A percentile compares a stretch with the other conserved stretches of the same genome.
Evolutionary conservation across 2,113 vertebrate genomes (phyloP).

Genomic region (Serilophus lunatus): DNA sequence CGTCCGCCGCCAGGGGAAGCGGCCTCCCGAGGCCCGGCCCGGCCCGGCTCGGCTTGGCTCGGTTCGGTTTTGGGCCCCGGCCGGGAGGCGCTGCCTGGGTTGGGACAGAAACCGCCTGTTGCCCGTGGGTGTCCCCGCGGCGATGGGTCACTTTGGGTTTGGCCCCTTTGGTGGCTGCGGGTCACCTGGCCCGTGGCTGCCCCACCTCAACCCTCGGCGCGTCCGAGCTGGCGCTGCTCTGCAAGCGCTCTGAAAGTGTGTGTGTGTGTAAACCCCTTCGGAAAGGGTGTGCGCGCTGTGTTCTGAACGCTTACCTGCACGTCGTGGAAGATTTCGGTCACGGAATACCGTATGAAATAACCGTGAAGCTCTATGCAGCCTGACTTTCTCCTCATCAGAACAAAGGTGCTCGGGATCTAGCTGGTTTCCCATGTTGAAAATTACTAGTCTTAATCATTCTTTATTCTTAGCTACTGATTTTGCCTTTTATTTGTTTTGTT

Average conservation of each 20-base stretch:
- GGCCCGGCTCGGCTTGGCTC: not conserved
- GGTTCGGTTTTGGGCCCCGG: too few relatives aligned
- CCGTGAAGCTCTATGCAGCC: not conserved
- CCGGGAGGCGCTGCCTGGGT: not conserved
- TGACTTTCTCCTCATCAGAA: not conserved
- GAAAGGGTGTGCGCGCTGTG: not conserved
- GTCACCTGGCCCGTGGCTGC: not conserved
- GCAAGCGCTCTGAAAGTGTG: too few relatives aligned
- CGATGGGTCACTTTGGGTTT: not conserved
- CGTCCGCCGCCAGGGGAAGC: not conserved
- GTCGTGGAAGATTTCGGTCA: not conserved
- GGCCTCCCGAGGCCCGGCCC: not conserved
- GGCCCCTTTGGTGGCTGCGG: not conserved
- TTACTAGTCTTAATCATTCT: not conserved
- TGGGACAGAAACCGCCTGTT: not conserved
- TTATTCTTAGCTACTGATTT: not conserved
- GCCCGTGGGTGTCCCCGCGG: not conserved
- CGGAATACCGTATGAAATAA: not conserved
- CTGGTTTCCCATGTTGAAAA: not conserved
- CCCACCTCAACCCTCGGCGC: not conserved
- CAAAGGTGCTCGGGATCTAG: not conserved
- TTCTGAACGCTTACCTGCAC: not conserved
- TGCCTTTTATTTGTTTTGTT: not conserved
- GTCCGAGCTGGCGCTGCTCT: not conserved
- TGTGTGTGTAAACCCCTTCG: accelerated